Evolutionary conservation across 2,888 invertebrate genomes (phyloP).

Genomic region (Lottia scabra): DNA sequence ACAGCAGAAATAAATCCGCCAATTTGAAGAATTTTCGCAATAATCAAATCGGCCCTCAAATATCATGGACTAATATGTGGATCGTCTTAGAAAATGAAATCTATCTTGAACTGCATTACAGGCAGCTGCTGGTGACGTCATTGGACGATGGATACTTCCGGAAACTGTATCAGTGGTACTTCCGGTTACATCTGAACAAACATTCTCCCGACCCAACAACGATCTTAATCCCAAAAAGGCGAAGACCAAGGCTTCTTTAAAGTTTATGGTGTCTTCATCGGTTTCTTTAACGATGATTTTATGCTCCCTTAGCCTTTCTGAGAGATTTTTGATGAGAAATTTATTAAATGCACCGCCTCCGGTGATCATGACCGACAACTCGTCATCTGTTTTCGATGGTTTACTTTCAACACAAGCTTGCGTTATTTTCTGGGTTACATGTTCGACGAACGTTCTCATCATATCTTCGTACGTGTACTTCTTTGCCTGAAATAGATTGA

Average conservation of each 20-base stretch:
- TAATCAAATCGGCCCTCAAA: no score
- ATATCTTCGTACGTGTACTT: conserved; percentile 41
- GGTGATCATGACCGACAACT: conserved; percentile 50
- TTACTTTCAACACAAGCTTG: conserved; percentile 38
- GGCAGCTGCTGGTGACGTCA: neutral
- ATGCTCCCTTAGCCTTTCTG: conserved; percentile 35
- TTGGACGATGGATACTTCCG: conserved; percentile 60
- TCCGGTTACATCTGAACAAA: conserved; percentile 54
- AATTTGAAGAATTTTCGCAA: no score
- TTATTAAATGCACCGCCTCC: conserved; percentile 64
- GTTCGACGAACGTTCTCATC: conserved; percentile 56
- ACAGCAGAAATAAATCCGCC: no score
- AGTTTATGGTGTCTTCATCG: conserved; percentile 55
- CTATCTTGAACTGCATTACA: conserved; percentile 13
- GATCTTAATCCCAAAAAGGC: conserved; percentile 61
- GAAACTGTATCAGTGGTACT: conserved; percentile 49
- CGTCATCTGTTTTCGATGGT: neutral
- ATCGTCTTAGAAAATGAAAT: conserved; percentile 14
- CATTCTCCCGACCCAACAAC: conserved; percentile 55
- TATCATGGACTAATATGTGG: no score
- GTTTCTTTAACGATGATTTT: conserved; percentile 34
- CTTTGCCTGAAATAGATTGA: conserved; percentile 20
- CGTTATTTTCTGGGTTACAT: conserved; percentile 48
- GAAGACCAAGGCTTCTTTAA: conserved; percentile 62
- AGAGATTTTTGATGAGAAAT: conserved; percentile 45